Percentiles rank a stretch among this genome's conserved stretches.
phyloP scores from a whole-genome alignment of 2,888 invertebrate genomes.

The Ariolimax columbianus region DNA sequence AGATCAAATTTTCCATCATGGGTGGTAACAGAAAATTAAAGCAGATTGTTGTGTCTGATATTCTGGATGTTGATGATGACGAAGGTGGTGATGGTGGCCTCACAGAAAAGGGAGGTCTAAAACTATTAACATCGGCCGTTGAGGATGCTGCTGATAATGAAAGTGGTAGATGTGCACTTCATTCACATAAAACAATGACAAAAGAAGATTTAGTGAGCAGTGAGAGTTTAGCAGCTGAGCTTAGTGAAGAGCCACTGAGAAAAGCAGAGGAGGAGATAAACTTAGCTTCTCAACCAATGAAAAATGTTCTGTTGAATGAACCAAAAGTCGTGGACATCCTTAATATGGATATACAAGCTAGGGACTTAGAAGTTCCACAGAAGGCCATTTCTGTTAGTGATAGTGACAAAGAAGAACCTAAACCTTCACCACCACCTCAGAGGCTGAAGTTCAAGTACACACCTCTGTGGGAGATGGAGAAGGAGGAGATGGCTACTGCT shows the following conservation, averaged over 20 bases:
- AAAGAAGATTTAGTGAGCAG: neutral
- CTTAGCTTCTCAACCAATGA: neutral
- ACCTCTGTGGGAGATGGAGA: constrained; percentile 49
- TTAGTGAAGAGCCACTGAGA: neutral
- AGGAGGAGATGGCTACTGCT: neutral
- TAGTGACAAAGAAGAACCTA: neutral
- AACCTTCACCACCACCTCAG: neutral
- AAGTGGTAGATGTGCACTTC: neutral
- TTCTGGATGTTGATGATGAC: constrained; percentile 38
- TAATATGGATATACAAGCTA: neutral
- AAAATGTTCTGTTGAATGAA: neutral
- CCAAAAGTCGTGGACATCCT: neutral
- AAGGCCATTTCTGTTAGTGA: neutral
- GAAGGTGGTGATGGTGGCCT: neutral
- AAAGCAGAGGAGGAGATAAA: neutral
- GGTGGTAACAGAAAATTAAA: constrained; percentile 40
- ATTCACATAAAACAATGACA: neutral
- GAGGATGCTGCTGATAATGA: neutral
- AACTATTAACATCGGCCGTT: neutral
- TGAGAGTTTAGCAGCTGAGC: neutral
- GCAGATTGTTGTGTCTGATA: neutral
- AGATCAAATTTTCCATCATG: constrained; percentile 45
- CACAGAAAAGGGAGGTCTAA: neutral
- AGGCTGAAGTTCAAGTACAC: constrained; percentile 45
- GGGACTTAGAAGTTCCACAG: neutral